Conservation (phyloP, 2,888 invertebrate genomes). For the Timandra comae region DNA sequence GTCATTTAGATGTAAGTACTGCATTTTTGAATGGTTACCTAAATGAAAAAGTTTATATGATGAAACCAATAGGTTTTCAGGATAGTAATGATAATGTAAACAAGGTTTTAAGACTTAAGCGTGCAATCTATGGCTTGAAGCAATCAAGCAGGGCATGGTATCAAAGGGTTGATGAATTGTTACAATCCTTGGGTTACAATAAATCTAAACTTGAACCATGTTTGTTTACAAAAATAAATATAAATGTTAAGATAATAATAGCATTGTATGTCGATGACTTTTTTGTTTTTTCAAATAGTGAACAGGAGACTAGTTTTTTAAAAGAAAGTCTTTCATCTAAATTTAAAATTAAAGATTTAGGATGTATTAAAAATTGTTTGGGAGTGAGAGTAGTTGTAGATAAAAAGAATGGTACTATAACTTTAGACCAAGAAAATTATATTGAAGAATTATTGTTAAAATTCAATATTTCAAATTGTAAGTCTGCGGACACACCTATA, state of each 20-base stretch:
- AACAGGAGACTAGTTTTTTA: constrained; percentile 7
- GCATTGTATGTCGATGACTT: too few relatives aligned
- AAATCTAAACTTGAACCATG: constrained; percentile 1
- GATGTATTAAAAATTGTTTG: constrained; percentile 13
- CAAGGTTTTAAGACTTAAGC: constrained; percentile 11
- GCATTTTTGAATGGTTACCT: constrained; percentile 11
- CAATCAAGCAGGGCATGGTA: constrained; percentile 13
- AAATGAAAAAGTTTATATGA: constrained; percentile 9
- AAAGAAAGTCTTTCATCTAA: too few relatives aligned
- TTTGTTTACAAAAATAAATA: background rate
- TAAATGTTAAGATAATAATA: background rate
- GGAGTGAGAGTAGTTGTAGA: constrained; percentile 15
- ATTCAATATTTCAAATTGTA: constrained; percentile 9
- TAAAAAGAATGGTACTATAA: constrained; percentile 6
- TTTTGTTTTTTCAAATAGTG: background rate
- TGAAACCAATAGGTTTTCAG: constrained; percentile 7
- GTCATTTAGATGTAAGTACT: constrained; percentile 11
- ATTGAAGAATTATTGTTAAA: constrained; percentile 2
- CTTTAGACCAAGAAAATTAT: constrained; percentile 6
- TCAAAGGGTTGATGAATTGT: background rate
- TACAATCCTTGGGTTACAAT: background rate
- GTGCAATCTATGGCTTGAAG: constrained; percentile 16
- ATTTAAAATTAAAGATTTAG: too few relatives aligned
- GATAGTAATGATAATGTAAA: constrained; percentile 6
- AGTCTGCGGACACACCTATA: constrained; percentile 14